A percentile compares a stretch with the other conserved stretches of the same genome.
These are phyloP conservation scores for Girardia tigrina DNA, from an alignment of 2,888 invertebrate genomes.

Conservation along the genomic window DNA sequence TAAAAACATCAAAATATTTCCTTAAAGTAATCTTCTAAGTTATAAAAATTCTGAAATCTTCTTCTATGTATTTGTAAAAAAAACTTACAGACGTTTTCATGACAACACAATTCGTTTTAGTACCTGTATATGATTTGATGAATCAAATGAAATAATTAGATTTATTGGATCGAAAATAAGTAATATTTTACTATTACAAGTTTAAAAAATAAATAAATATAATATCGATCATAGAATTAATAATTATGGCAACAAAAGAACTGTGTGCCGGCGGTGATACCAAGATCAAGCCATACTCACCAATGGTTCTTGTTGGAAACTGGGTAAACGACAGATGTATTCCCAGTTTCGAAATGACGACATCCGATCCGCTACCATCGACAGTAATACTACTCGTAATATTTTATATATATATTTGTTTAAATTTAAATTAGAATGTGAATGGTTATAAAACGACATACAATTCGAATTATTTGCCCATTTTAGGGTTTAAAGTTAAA, in stretches of 20 bases:
- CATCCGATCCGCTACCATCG: background rate
- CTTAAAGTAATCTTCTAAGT: no score
- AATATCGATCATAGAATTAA: no score
- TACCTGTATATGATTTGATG: no score
- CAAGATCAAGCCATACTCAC: background rate
- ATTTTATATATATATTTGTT: background rate
- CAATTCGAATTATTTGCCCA: background rate
- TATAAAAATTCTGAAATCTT: no score
- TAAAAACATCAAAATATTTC: no score
- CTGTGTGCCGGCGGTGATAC: background rate
- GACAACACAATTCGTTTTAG: no score
- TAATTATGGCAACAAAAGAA: background rate
- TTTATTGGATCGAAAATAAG: no score
- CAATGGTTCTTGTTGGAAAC: background rate
- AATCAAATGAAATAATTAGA: no score
- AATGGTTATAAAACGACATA: background rate
- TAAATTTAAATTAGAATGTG: background rate
- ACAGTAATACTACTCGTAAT: background rate
- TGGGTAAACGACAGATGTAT: background rate
- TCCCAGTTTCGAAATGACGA: background rate
- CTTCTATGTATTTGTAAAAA: no score
- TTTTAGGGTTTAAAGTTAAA: background rate
- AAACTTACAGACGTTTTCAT: no score
- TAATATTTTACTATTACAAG: no score
- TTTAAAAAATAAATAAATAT: no score